Evolutionary conservation across 2,888 invertebrate genomes (phyloP).

Genomic region (Cephalotes varians): DNA sequence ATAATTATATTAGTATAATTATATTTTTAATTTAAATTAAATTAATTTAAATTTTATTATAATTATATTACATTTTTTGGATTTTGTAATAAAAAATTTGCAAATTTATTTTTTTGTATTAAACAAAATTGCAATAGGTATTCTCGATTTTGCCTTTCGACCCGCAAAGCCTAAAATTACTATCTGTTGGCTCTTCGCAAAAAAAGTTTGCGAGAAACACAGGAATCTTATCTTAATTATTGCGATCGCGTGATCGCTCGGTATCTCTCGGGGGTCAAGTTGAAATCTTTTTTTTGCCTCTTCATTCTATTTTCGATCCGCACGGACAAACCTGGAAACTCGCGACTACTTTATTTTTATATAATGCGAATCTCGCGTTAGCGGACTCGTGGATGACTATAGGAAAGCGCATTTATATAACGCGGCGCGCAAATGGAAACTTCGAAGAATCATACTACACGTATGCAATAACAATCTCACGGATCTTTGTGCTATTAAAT

Average conservation of each 20-base stretch:
- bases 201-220: neutral
- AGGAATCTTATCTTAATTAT: neutral
- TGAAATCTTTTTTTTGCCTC: neutral
- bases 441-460: conserved; percentile 9
- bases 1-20: too few relatives aligned
- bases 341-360: neutral
- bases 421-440: neutral
- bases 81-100: neutral
- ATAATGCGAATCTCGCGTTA: neutral
- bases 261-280: neutral
- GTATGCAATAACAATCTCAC: neutral
- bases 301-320: neutral
- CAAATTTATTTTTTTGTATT: neutral
- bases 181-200: neutral
- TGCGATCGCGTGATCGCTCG: neutral
- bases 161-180: neutral
- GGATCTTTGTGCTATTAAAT: neutral
- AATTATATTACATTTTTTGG: neutral
- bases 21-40: too few relatives aligned
- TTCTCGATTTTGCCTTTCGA: neutral
- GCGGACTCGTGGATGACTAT: neutral
- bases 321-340: neutral
- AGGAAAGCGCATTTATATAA: neutral
- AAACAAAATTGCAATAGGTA: neutral
- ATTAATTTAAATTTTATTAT: too few relatives aligned